phyloP scores from a whole-genome alignment of 2,113 vertebrate species.

The Tyto alba region DNA sequence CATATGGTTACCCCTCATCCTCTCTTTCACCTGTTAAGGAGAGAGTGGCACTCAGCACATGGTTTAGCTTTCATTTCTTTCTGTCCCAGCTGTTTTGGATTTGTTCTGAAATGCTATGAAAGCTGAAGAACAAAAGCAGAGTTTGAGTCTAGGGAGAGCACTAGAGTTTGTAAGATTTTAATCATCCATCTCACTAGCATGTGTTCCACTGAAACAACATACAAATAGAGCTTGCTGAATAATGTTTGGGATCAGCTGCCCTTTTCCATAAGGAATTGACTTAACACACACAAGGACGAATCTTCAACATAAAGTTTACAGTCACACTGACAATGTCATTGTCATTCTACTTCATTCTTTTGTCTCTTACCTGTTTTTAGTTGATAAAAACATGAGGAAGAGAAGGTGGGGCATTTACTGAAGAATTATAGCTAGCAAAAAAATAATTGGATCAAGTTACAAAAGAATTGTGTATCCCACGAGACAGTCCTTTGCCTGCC shows the following conservation, averaged over 20 bases:
- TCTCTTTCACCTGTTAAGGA: background rate
- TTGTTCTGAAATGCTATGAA: background rate
- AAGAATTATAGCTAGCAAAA: background rate
- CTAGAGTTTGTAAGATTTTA: constrained; percentile 24
- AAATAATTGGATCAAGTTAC: background rate
- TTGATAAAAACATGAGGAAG: background rate
- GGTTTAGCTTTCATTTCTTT: background rate
- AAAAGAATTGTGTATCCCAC: background rate
- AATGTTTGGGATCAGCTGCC: constrained; percentile 37
- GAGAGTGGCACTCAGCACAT: background rate
- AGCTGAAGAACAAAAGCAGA: background rate
- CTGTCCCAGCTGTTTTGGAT: background rate
- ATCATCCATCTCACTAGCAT: constrained; percentile 6
- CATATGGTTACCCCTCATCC: background rate
- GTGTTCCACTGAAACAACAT: constrained; percentile 8
- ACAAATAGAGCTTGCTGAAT: constrained; percentile 20
- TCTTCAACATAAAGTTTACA: constrained; percentile 43
- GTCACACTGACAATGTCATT: constrained; percentile 17
- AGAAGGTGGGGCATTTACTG: background rate
- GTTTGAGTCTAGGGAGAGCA: background rate
- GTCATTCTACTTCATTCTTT: constrained; percentile 35
- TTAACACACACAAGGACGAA: constrained; percentile 6
- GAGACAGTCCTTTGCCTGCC: background rate
- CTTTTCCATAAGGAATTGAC: constrained; percentile 23
- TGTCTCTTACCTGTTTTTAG: background rate